Conservation (phyloP, 2,888 invertebrate genomes). For the Aspidiotus destructor region DNA sequence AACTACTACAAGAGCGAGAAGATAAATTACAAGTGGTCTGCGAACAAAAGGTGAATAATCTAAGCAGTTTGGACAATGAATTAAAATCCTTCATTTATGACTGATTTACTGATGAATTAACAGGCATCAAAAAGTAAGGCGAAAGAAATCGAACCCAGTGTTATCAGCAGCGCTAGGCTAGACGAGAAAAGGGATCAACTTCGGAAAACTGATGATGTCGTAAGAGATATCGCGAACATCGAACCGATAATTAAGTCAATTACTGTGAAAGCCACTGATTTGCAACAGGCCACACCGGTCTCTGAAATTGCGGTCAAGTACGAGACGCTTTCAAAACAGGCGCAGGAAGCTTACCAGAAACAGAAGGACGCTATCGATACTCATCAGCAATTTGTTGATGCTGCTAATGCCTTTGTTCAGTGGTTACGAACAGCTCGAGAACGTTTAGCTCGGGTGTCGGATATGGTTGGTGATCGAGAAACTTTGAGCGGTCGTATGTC, state of each 20-base stretch:
- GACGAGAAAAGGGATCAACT: conserved; percentile 82
- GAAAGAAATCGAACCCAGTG: conserved; percentile 57
- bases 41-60: conserved; percentile 57
- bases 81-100: too few relatives aligned
- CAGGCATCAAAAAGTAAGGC: conserved; percentile 56
- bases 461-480: conserved; percentile 85
- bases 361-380: conserved; percentile 83
- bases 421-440: conserved; percentile 90
- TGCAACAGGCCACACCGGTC: conserved; percentile 82
- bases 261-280: conserved; percentile 81
- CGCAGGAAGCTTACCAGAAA: conserved; percentile 77
- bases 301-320: conserved; percentile 87
- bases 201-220: conserved; percentile 84
- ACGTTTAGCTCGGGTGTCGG: conserved; percentile 78
- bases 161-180: conserved; percentile 66
- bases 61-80: neutral
- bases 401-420: conserved; percentile 80
- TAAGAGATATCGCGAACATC: conserved; percentile 92
- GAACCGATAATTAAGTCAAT: conserved; percentile 96
- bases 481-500: conserved; percentile 75
- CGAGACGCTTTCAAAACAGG: conserved; percentile 78
- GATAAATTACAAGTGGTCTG: conserved; percentile 82
- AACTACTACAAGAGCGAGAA: conserved; percentile 90
- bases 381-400: conserved; percentile 84
- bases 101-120: too few relatives aligned